phyloP scores from a whole-genome alignment of 2,888 invertebrate species.

The Drosophila acutilabella region DNA sequence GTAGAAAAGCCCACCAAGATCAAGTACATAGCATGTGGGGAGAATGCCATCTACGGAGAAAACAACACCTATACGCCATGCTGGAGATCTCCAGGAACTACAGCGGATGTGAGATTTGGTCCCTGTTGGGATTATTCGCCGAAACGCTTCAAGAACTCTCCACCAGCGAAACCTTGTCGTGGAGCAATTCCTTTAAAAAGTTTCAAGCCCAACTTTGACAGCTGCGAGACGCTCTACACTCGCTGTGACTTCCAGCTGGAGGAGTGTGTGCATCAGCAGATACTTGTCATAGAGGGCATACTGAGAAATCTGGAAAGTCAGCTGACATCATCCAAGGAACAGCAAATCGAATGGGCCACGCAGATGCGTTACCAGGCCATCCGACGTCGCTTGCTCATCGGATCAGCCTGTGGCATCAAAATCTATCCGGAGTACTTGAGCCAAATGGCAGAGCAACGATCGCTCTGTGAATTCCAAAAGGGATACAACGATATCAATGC shows the following conservation, averaged over 20 bases:
- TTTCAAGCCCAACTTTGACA: conserved; percentile 53
- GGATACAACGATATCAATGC: conserved; percentile 54
- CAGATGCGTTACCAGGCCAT: conserved; percentile 61
- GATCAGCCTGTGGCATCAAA: conserved; percentile 62
- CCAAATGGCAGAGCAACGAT: conserved; percentile 59
- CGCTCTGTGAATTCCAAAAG: conserved; percentile 62
- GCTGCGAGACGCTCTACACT: conserved; percentile 68
- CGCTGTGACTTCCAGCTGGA: conserved; percentile 70
- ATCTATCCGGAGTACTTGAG: conserved; percentile 77
- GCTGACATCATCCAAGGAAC: conserved; percentile 33
- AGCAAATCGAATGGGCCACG: conserved; percentile 49
- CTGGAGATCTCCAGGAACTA: conserved; percentile 49
- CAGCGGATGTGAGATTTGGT: conserved; percentile 35
- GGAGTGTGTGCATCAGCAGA: conserved; percentile 68
- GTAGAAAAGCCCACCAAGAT: conserved; percentile 16
- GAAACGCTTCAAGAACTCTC: conserved; percentile 55
- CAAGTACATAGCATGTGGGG: conserved; percentile 46
- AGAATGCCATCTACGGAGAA: conserved; percentile 19
- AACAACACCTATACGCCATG: conserved; percentile 39
- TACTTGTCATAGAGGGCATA: conserved; percentile 61
- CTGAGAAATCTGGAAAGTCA: conserved; percentile 38
- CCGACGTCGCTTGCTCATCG: conserved; percentile 56
- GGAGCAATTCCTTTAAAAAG: conserved; percentile 43
- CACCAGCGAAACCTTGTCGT: conserved; percentile 63
- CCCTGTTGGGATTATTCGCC: conserved; percentile 74